Evolutionary conservation across 2,888 invertebrate genomes (phyloP).

Genomic region (Schizotus pectinicornis): DNA sequence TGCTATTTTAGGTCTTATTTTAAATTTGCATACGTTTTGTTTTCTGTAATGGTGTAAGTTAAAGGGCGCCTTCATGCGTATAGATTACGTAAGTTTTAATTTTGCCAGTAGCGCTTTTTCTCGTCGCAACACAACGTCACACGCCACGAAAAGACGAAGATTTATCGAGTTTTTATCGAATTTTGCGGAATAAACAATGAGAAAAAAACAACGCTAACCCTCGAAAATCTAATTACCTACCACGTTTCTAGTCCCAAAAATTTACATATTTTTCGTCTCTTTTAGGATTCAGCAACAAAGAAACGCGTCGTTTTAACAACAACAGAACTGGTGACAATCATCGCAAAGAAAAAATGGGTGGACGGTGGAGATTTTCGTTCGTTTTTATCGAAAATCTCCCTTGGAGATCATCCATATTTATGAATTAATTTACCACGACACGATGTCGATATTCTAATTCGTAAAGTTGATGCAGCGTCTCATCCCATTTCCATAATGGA

Average conservation of each 20-base stretch:
- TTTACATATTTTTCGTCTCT: no score
- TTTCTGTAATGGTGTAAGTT: slow-evolving; percentile 46
- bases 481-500: slow-evolving; percentile 24
- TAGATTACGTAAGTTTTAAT: slow-evolving; percentile 51
- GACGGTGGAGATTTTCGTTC: no score
- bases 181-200: slow-evolving; percentile 32
- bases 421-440: slow-evolving; percentile 50
- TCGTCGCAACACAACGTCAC: slow-evolving; percentile 13
- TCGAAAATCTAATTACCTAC: no score
- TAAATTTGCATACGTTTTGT: slow-evolving; percentile 48
- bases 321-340: no score
- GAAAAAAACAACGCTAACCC: no score
- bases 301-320: no score
- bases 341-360: no score
- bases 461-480: slow-evolving; percentile 45
- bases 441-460: slow-evolving; percentile 51
- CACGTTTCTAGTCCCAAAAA: no score
- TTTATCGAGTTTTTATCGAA: slow-evolving; percentile 47
- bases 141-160: slow-evolving; percentile 45
- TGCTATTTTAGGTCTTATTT: slow-evolving; percentile 54
- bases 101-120: slow-evolving; percentile 34
- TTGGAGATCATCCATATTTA: slow-evolving; percentile 51
- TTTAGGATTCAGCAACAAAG: no score
- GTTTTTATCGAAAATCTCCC: slow-evolving; percentile 28
- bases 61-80: slow-evolving; percentile 53